Evolutionary conservation across 2,113 vertebrate species (phyloP).

Genomic region (Podilymbus podiceps): DNA sequence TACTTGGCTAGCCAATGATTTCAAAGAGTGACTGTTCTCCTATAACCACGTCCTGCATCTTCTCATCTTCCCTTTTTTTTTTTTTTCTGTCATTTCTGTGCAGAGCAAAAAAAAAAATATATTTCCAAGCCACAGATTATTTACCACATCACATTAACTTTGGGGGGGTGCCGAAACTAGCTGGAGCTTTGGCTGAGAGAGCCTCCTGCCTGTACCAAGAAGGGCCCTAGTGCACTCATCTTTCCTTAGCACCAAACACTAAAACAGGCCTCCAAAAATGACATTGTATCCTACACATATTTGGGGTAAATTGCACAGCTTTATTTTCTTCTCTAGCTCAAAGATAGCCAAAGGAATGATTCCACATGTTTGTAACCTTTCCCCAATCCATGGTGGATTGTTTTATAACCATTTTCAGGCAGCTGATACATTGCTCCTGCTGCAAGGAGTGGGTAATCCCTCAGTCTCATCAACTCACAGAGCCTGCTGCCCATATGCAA

Average conservation of each 20-base stretch:
- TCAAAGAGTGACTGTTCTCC: background rate
- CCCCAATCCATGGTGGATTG: background rate
- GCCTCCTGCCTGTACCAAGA: background rate
- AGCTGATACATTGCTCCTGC: background rate
- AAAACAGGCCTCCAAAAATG: background rate
- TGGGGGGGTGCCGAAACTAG: background rate
- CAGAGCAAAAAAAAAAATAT: background rate
- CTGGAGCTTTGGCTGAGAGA: background rate
- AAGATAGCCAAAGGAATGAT: background rate
- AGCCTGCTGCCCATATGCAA: background rate
- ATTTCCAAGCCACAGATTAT: background rate
- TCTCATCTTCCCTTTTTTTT: background rate
- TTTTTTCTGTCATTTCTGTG: background rate
- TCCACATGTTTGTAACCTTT: conserved; percentile 12
- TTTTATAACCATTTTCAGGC: background rate
- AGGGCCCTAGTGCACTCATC: background rate
- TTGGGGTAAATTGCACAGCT: background rate
- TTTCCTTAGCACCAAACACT: background rate
- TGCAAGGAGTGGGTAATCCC: too few species aligned
- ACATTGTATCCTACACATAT: background rate
- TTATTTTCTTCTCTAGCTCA: background rate
- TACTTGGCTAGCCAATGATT: background rate
- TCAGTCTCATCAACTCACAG: background rate
- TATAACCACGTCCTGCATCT: background rate
- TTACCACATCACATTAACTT: background rate